These are phyloP conservation scores for Miichthys miiuy DNA, from an alignment of 2,797 vertebrate genomes.

Conservation along the genomic window DNA sequence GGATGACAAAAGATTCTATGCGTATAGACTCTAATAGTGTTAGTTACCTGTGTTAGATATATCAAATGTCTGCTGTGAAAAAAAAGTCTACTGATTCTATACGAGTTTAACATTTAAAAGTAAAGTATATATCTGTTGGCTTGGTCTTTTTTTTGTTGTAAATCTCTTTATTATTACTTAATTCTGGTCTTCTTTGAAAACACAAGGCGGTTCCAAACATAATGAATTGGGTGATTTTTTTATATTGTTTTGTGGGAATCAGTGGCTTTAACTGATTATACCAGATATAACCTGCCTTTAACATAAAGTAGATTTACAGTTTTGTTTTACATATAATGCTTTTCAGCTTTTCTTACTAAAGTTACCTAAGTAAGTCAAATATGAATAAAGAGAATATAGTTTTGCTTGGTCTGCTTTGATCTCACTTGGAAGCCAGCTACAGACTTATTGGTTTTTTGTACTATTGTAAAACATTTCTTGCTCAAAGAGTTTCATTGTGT, in stretches of 20 bases:
- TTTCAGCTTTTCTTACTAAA: background rate
- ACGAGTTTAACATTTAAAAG: background rate
- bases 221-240: background rate
- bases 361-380: background rate
- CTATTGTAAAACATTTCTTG: background rate
- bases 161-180: background rate
- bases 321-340: background rate
- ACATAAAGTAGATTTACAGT: background rate
- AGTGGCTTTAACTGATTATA: background rate
- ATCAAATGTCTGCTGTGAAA: background rate
- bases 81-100: background rate
- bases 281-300: background rate
- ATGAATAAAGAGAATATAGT: background rate
- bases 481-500: background rate
- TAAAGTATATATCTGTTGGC: background rate
- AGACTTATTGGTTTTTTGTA: background rate
- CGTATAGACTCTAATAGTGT: background rate
- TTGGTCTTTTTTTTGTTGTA: background rate
- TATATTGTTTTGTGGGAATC: background rate
- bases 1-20: background rate
- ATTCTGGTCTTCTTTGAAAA: background rate
- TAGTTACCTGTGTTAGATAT: background rate
- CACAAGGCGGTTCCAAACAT: background rate
- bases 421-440: background rate
- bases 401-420: background rate